Base-by-base conservation (phyloP, 92 coral and sea anemone genomes). In the Epizoanthus fatuus region DNA sequence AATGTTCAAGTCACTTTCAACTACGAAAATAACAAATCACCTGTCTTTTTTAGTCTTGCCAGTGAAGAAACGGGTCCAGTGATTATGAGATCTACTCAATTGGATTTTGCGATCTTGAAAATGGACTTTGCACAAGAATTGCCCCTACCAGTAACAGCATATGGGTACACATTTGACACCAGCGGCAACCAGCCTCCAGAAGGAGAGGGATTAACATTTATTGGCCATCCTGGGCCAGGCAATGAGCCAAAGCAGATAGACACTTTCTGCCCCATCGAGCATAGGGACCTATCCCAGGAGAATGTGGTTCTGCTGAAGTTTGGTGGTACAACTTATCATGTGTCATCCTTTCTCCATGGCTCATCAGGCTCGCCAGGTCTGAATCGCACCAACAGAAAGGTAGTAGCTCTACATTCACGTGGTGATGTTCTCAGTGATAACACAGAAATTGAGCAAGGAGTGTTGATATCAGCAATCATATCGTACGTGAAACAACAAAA, bases 361-460 rank as follows among this genome's bases (percentile, higher is more conserved):
- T 63, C 69, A 29, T 63, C 69, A 8, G 69, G 69, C n/a, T 63
- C 69, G 38, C 69, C 69, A 8, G 69, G 69, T 22, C 38, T 63
- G 69, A 63, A 29, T 63, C 13, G 32, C 38, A 38, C 32, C 38
- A 63, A 38, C 12, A 63, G 38, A 63, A 63, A 63, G 2, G 4
- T 63, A 15, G 16, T 63, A 63, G 69, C 69, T 7, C 32, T 63
- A 13, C 69, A 63, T 17, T 63, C 69, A 20, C 69, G 69, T 32
- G 69, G 69, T 2, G 1, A 3, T 17, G 2, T 15, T 38, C 69
- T 63, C 40, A 63, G 13, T 49, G 53, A 63, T 25, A 10, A 4
- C 6, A 13, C 35, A 12, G 13, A 17, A 38, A 63, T 63, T 10
- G 69, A 63, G 42, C 69, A 63, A 63, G 69, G 69, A 2, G 22